Conservation (phyloP, 2,113 vertebrate species). For the Glaucomys volans region DNA sequence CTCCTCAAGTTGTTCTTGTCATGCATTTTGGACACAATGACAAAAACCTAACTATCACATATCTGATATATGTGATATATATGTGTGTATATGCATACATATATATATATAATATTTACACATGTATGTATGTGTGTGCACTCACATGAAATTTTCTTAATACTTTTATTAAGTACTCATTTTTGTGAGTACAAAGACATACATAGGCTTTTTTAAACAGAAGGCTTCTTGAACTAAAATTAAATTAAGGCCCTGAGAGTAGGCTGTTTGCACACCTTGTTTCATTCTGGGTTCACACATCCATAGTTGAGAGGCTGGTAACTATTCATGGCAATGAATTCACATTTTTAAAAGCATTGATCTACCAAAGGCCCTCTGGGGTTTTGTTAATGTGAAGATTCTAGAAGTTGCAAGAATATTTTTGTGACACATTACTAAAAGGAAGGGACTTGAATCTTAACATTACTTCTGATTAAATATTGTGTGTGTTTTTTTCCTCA, state of each 20-base stretch:
- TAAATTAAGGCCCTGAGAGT: constrained; percentile 31
- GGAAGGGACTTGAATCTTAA: background rate
- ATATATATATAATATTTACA: background rate
- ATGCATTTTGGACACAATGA: too few relatives aligned
- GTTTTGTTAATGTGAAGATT: constrained; percentile 29
- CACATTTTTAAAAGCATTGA: constrained; percentile 10
- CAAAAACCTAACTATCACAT: background rate
- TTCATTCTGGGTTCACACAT: background rate
- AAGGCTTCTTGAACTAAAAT: constrained; percentile 50
- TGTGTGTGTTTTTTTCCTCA: background rate
- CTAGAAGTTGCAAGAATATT: constrained; percentile 5
- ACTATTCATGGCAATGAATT: constrained; percentile 25
- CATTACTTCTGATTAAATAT: constrained; percentile 28
- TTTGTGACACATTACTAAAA: constrained; percentile 25
- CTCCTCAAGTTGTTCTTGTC: too few relatives aligned
- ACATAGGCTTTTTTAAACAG: constrained; percentile 44
- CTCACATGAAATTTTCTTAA: background rate
- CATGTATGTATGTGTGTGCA: background rate
- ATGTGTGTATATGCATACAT: background rate
- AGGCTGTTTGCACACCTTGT: background rate
- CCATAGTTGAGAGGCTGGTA: background rate
- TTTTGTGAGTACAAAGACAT: background rate
- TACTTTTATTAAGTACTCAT: background rate
- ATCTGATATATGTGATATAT: background rate
- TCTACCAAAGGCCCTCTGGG: background rate